Conservation (phyloP, 1,140 invertebrate genomes). For the Aphelinus atriplicis region DNA sequence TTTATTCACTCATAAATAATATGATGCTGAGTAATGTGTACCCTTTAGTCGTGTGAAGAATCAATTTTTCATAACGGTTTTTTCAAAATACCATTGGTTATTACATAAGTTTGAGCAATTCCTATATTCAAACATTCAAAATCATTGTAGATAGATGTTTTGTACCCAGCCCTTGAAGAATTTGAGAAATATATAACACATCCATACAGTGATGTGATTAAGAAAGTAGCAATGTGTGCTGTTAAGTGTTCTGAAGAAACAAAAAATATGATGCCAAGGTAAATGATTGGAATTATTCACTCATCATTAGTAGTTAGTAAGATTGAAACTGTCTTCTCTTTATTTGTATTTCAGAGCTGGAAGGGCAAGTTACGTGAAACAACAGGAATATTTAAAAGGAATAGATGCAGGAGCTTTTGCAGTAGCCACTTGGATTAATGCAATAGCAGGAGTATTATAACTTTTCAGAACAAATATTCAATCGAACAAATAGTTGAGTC, state of each 20-base stretch:
- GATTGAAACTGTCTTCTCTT: neutral
- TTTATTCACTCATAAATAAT: too few relatives aligned
- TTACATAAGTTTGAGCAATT: too few relatives aligned
- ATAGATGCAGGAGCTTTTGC: conserved; percentile 78
- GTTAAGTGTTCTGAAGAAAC: neutral
- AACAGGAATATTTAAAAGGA: conserved; percentile 61
- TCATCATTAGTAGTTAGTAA: neutral
- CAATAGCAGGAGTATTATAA: conserved; percentile 49
- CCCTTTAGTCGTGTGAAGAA: too few relatives aligned
- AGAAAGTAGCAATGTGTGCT: conserved; percentile 54
- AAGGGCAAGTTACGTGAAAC: conserved; percentile 71
- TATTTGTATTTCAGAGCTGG: conserved; percentile 66
- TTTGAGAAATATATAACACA: conserved; percentile 46
- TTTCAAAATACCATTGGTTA: too few relatives aligned
- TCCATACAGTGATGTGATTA: conserved; percentile 37
- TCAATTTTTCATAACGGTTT: too few relatives aligned
- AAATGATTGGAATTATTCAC: neutral
- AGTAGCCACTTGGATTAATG: conserved; percentile 70
- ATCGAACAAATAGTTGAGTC: too few relatives aligned
- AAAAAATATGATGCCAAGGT: too few relatives aligned
- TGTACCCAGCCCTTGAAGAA: conserved; percentile 57
- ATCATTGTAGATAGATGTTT: conserved; percentile 62
- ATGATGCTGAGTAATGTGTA: too few relatives aligned
- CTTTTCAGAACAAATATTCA: too few relatives aligned
- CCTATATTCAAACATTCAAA: neutral